Base-by-base conservation (phyloP, 2,113 vertebrate genomes). In the Lophotis ruficrista region DNA sequence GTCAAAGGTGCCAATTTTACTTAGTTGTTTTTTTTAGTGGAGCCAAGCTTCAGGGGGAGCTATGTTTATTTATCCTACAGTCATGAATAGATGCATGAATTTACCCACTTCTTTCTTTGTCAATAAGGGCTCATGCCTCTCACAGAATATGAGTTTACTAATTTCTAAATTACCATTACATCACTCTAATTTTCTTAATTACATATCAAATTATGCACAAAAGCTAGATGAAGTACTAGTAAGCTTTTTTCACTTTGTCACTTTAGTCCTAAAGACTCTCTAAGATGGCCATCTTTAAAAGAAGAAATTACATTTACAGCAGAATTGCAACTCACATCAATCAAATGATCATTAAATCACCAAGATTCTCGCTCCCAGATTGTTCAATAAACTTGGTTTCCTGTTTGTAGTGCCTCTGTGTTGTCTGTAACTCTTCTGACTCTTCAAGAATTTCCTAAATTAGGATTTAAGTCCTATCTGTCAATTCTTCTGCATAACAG, bases 381-480 rank as follows among this genome's bases (percentile, higher is more conserved):
- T 47, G 28, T 57, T 47, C 72, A 76, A 10, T 60, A 62, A 35
- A 62, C 3, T 56, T 7, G 37, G 83, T 97, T 96, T 98, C 97
- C 98, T 98, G 96, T 94, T 97, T 97, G 98, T 97, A 76, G 73
- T 87, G 27, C 66, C 48, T 87, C 71, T 94, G 50, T 93, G 93
- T 75, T 97, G 91, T 91, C 96, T 97, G 54, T 60, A 94, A 95
- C 43, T 96, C 89, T 82, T 96, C 93, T 97, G 97, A 98, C 94
- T 96, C 98, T 97, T 78, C 80, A 97, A 97, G 95, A 97, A 98
- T 98, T 98, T 98, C 97, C 96, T 97, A 97, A 96, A 91, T 91
- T 94, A 91, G 73, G 92, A 96, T 98, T 96, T 91, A 93, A 73
- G 54, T 93, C 83, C 76, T 93, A 91, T 83, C 96, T 93, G 87